Conservation (phyloP, 2,888 invertebrate genomes). For the Arrhopalites spinosus region DNA sequence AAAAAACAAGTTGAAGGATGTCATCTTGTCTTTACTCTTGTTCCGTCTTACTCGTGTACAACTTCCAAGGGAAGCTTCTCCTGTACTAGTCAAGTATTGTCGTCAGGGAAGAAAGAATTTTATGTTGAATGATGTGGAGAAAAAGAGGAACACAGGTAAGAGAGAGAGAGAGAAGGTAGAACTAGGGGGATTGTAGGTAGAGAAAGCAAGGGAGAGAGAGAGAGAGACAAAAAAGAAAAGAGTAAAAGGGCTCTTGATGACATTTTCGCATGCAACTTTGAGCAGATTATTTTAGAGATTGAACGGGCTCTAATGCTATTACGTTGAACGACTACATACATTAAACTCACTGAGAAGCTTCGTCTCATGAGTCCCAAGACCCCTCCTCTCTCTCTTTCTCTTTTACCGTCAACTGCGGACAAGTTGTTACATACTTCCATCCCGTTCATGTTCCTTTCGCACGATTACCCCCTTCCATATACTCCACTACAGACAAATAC, state of each 20-base stretch:
- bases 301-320: slow-evolving; percentile 4
- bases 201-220: neutral
- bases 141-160: too few species aligned
- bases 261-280: slow-evolving; percentile 7
- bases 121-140: too few species aligned
- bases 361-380: slow-evolving; percentile 7
- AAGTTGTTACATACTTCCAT: neutral
- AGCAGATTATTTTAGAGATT: neutral
- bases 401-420: neutral
- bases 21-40: too few species aligned
- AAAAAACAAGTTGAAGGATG: too few species aligned
- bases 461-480: neutral
- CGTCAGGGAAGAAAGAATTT: too few species aligned
- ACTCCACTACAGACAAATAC: neutral
- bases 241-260: slow-evolving; percentile 4
- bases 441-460: neutral
- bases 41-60: too few species aligned
- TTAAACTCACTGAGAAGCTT: slow-evolving; percentile 1
- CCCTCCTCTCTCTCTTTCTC: neutral
- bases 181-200: neutral
- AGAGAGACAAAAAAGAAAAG: too few species aligned
- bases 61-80: too few species aligned
- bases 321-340: slow-evolving; percentile 1
- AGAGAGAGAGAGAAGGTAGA: too few species aligned
- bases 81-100: too few species aligned